These are phyloP conservation scores for Stomatorhinus ivindoensis DNA, from an alignment of 2,113 vertebrate species.

Conservation along the genomic window DNA sequence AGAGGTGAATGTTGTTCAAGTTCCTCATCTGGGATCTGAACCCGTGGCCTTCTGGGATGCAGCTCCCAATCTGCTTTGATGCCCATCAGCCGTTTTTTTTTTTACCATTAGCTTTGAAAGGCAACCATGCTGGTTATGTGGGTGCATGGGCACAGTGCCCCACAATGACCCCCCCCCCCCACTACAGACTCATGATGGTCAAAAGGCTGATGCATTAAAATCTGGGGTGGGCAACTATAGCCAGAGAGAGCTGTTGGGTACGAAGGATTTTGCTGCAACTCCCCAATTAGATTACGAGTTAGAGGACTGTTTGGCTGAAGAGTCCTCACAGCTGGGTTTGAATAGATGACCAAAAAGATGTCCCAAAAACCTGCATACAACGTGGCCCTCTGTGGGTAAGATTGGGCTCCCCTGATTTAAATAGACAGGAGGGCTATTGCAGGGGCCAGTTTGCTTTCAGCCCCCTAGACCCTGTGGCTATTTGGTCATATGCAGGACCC, in stretches of 20 bases:
- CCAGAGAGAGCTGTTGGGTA: background rate
- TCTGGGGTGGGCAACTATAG: background rate
- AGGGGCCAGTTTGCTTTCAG: slow-evolving; percentile 19
- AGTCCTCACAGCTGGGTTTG: background rate
- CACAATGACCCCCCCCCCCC: slow-evolving; percentile 18
- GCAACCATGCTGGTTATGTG: background rate
- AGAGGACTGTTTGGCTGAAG: background rate
- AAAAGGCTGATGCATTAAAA: slow-evolving; percentile 35
- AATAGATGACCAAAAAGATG: background rate
- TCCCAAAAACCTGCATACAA: background rate
- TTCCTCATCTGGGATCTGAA: background rate
- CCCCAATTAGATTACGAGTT: background rate
- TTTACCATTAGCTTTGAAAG: background rate
- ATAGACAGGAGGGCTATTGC: slow-evolving; percentile 20
- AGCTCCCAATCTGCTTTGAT: background rate
- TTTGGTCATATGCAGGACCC: slow-evolving; percentile 20
- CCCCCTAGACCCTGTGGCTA: slow-evolving; percentile 28
- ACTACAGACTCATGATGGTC: slow-evolving; percentile 13
- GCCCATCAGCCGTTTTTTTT: background rate
- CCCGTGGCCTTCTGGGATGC: background rate
- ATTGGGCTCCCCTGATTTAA: slow-evolving; percentile 11
- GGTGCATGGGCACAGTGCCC: background rate
- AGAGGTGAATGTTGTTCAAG: background rate
- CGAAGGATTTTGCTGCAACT: background rate
- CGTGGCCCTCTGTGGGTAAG: background rate